Base-by-base conservation (phyloP, 92 coral and sea anemone species). In the Actinostola sp. region DNA sequence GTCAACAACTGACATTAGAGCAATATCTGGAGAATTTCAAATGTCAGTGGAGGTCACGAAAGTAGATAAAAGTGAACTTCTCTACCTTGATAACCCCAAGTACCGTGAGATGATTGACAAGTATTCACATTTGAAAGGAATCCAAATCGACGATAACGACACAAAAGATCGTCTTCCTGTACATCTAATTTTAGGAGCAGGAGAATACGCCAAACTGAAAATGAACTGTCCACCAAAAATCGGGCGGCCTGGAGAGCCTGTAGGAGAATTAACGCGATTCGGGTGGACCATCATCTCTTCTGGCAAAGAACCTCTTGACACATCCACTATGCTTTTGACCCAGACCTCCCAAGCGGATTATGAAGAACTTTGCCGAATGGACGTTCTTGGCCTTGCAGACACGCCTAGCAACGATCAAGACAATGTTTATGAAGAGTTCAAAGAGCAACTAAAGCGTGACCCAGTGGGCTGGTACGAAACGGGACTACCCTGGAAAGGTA, bases 381-480 rank as follows among this genome's bases (percentile, higher is more conserved):
- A 52, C 8, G 59, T 52, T 8, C 17, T 52, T 5, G 59, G 59
- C 6, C 59, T 52, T 7, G 9, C 5, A 8, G 59, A 52, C 17
- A 4, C 59, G 5, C 21, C 5, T 4, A 20, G 21, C 13, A 17
- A 17, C 9, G 23, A 9, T 8, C 59, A 52, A 20, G 59, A 52
- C 24, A 24, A 17, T 52, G 28, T n/a, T 5, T 52, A 39, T 39
- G 21, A 52, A 24, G 23, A 9, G 17, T 52, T 52, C 28, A 52
- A 52, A 52, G 13, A 52, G 23, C 59, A 52, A 17, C 13, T 52
- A 52, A 20, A n/a, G 23, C 5, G 59, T 5, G 28, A 24, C 17
- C 13, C 10, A 20, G 59, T 5, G 21, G 59, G 59, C 13, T 52
- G 59, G 59, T 52, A 52, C 59, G 23, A 52, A 52, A 52, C 59